phyloP scores from a whole-genome alignment of 2,113 vertebrate species.

The Heterotis niloticus region DNA sequence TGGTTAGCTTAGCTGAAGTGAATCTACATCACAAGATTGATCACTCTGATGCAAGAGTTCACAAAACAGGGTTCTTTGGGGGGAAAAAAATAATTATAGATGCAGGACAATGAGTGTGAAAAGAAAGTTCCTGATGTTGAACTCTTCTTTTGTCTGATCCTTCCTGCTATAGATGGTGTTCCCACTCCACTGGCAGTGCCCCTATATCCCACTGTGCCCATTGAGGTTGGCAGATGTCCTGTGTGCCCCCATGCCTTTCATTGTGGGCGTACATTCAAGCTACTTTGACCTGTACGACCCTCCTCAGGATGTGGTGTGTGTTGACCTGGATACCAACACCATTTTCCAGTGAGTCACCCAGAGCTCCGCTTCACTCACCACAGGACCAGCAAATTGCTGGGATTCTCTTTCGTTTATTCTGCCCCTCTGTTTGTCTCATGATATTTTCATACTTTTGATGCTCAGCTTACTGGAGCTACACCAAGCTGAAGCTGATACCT shows the following conservation, averaged over 20 bases:
- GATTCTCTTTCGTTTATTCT: not conserved
- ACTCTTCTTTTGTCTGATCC: not conserved
- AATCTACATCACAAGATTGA: too few relatives aligned
- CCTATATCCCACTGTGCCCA: conserved; percentile 93
- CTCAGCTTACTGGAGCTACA: not conserved
- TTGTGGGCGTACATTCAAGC: conserved; percentile 93
- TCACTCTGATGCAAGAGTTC: too few relatives aligned
- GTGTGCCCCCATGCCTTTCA: conserved; percentile 91
- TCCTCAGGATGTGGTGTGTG: conserved; percentile 80
- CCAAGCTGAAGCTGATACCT: not conserved
- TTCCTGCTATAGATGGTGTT: conserved; percentile 79
- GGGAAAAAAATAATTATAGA: too few relatives aligned
- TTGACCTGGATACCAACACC: conserved; percentile 93
- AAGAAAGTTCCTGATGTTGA: not conserved
- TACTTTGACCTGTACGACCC: conserved; percentile 92
- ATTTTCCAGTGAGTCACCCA: conserved; percentile 82
- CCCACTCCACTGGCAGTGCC: conserved; percentile 88
- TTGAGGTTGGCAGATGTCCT: conserved; percentile 88
- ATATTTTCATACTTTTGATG: not conserved
- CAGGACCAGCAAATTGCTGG: not conserved
- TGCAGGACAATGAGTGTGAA: too few relatives aligned
- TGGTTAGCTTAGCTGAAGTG: too few relatives aligned
- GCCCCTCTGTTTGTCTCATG: not conserved
- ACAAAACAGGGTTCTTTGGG: too few relatives aligned
- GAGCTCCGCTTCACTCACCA: not conserved